Conservation (phyloP, 2,888 invertebrate species). For the Spodoptera littoralis region DNA sequence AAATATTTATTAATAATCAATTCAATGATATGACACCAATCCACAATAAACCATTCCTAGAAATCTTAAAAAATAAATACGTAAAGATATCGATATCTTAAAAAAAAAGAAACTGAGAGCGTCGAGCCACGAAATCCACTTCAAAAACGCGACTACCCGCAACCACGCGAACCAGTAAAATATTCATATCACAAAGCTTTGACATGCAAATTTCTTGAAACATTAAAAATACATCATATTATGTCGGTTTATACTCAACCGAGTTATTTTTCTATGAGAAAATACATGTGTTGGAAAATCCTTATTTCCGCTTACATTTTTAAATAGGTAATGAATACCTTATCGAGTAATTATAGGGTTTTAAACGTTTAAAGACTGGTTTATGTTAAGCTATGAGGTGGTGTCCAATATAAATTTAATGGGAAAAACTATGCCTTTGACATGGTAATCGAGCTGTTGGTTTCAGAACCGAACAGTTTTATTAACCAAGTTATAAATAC, state of each 20-base stretch:
- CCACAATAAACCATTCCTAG: neutral
- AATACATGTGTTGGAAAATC: slow-evolving; percentile 54
- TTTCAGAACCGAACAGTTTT: neutral
- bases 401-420: neutral
- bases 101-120: slow-evolving; percentile 12
- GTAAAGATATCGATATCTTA: neutral
- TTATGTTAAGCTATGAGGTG: slow-evolving; percentile 11
- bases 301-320: slow-evolving; percentile 48
- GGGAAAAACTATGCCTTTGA: slow-evolving; percentile 5
- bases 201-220: slow-evolving; percentile 58
- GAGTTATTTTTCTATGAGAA: slow-evolving; percentile 55
- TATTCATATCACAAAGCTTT: slow-evolving; percentile 56
- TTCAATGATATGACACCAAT: no score
- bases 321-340: slow-evolving; percentile 54
- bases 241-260: slow-evolving; percentile 43
- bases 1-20: no score
- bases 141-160: slow-evolving; percentile 29
- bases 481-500: no score
- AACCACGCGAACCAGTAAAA: slow-evolving; percentile 36
- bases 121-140: slow-evolving; percentile 24
- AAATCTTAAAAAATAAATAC: no score
- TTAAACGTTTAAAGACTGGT: slow-evolving; percentile 32
- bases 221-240: slow-evolving; percentile 56
- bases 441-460: neutral
- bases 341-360: slow-evolving; percentile 51